Evolutionary conservation across 2,888 invertebrate species (phyloP).

Genomic region (Penaeus monodon): DNA sequence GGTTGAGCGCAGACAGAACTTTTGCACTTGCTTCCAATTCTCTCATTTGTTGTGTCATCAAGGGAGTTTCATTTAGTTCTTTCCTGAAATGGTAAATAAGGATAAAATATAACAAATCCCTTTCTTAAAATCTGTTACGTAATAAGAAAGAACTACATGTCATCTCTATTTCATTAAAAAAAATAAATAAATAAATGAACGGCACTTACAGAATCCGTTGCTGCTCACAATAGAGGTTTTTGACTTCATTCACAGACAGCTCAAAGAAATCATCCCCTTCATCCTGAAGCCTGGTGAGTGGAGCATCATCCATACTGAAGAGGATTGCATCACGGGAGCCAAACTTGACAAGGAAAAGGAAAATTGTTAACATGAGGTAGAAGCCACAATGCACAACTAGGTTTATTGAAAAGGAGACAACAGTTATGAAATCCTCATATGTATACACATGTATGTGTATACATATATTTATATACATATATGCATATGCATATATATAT

Average conservation of each 20-base stretch:
- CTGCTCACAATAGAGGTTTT: conserved; percentile 80
- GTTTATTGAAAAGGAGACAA: no score
- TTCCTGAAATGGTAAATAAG: conserved; percentile 69
- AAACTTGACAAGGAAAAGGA: conserved; percentile 73
- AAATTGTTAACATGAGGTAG: neutral
- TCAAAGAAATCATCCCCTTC: conserved; percentile 89
- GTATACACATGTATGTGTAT: no score
- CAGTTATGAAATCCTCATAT: no score
- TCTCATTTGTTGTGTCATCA: conserved; percentile 79
- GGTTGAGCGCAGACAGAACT: conserved; percentile 75
- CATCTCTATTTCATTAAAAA: no score
- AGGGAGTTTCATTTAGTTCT: conserved; percentile 80
- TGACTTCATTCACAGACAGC: conserved; percentile 85
- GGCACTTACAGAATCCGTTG: conserved; percentile 73
- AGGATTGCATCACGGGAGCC: conserved; percentile 82
- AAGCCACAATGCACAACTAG: no score
- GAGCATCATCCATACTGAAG: conserved; percentile 77
- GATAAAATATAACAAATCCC: neutral
- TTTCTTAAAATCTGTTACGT: no score
- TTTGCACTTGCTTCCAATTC: conserved; percentile 75
- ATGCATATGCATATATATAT: no score
- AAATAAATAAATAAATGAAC: neutral
- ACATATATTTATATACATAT: no score
- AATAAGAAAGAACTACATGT: no score
- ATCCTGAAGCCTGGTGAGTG: conserved; percentile 71